A percentile compares a stretch with the other conserved stretches of the same genome.
Conservation (phyloP, 2,888 invertebrate genomes). For the Mantis religiosa region DNA sequence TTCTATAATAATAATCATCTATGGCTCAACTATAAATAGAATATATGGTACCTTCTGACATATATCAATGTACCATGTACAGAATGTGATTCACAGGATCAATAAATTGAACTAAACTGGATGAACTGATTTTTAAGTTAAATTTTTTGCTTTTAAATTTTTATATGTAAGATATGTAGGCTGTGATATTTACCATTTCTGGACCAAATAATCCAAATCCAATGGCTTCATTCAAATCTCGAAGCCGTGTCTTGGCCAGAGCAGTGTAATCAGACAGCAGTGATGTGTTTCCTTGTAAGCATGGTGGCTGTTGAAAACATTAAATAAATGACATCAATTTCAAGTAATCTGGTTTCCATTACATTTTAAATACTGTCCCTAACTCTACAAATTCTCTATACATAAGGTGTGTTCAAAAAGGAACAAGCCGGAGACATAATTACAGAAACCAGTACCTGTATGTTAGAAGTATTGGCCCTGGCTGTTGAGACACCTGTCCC, state of each 20-base stretch:
- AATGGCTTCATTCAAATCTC: constrained; percentile 1
- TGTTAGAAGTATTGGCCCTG: no score
- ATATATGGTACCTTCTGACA: no score
- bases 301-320: neutral
- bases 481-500: no score
- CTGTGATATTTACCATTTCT: neutral
- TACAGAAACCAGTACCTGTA: no score
- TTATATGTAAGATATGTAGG: neutral
- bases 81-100: no score
- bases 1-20: no score
- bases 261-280: neutral
- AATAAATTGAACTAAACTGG: neutral
- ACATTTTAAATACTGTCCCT: no score
- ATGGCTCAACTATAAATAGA: no score
- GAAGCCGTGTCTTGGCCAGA: constrained; percentile 5
- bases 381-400: no score
- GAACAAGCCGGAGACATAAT: no score
- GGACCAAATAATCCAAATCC: constrained; percentile 5
- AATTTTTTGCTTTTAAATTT: neutral
- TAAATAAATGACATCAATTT: neutral
- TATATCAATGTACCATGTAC: no score
- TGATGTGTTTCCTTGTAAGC: neutral
- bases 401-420: no score
- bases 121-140: neutral
- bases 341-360: neutral